phyloP scores from a whole-genome alignment of 2,888 invertebrate genomes.

The Anoncus sp. region DNA sequence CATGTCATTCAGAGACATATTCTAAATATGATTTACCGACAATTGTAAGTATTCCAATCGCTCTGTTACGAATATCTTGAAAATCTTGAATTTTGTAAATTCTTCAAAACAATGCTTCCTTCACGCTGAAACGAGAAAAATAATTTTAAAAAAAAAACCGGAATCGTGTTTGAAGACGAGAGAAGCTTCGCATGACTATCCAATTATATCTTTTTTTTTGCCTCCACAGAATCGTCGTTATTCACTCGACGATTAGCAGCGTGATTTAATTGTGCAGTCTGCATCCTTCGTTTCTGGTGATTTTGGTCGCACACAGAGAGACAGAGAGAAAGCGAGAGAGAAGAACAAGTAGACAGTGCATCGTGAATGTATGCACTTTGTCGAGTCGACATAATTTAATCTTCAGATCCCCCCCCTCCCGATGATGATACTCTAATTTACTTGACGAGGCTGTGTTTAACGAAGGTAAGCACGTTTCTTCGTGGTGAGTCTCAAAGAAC shows the following conservation, averaged over 20 bases:
- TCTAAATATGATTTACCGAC: background rate
- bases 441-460: too few species aligned
- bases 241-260: constrained; percentile 76
- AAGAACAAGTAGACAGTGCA: constrained; percentile 59
- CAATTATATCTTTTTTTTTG: constrained; percentile 52
- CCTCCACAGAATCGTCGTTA: constrained; percentile 55
- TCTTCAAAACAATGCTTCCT: background rate
- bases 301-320: constrained; percentile 51
- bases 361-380: too few species aligned
- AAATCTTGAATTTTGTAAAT: background rate
- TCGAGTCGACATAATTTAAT: too few species aligned
- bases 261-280: constrained; percentile 77
- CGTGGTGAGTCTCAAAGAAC: too few species aligned
- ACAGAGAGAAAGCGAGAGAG: constrained; percentile 62
- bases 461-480: too few species aligned
- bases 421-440: too few species aligned
- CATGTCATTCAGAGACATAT: background rate
- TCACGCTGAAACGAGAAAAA: background rate
- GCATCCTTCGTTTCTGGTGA: constrained; percentile 60
- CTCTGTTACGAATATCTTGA: background rate
- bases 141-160: background rate
- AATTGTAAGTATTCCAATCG: background rate
- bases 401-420: too few species aligned
- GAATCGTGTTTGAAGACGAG: constrained; percentile 6
- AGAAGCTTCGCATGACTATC: constrained; percentile 31